These are phyloP conservation scores for Chironomus tentans DNA, from an alignment of 2,888 invertebrate species.

Conservation along the genomic window DNA sequence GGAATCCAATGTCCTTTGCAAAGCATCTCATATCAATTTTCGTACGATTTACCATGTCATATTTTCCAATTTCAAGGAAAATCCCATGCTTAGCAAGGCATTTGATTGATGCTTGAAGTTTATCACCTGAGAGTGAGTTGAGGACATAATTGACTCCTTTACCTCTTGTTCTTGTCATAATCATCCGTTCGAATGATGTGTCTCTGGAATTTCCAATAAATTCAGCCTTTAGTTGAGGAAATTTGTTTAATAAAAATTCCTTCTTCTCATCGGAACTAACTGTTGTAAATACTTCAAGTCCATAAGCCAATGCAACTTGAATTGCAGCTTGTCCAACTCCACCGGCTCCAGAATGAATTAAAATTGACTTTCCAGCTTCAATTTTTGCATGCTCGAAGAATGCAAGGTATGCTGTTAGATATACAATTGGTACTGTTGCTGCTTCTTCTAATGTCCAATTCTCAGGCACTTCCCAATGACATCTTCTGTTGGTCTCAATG, in stretches of 20 bases:
- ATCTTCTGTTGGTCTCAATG: conserved; percentile 46
- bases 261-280: conserved; percentile 52
- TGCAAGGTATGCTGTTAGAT: conserved; percentile 48
- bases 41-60: conserved; percentile 60
- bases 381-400: conserved; percentile 36
- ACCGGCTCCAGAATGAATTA: conserved; percentile 47
- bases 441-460: conserved; percentile 59
- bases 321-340: conserved; percentile 65
- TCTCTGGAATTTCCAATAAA: conserved; percentile 75
- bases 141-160: conserved; percentile 74
- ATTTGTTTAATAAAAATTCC: conserved; percentile 45
- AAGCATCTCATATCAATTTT: conserved; percentile 49
- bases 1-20: conserved; percentile 49
- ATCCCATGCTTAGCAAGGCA: conserved; percentile 51
- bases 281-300: conserved; percentile 54
- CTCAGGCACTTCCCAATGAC: conserved; percentile 56
- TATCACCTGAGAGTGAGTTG: conserved; percentile 79
- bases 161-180: conserved; percentile 63
- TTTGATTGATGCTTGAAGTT: conserved; percentile 53
- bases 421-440: conserved; percentile 61
- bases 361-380: conserved; percentile 38
- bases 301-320: conserved; percentile 48
- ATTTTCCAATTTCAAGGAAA: conserved; percentile 73
- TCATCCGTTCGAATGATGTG: conserved; percentile 69
- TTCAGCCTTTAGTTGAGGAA: conserved; percentile 39